phyloP scores from a whole-genome alignment of 2,797 vertebrate genomes.

The Sebastes hubbsi region DNA sequence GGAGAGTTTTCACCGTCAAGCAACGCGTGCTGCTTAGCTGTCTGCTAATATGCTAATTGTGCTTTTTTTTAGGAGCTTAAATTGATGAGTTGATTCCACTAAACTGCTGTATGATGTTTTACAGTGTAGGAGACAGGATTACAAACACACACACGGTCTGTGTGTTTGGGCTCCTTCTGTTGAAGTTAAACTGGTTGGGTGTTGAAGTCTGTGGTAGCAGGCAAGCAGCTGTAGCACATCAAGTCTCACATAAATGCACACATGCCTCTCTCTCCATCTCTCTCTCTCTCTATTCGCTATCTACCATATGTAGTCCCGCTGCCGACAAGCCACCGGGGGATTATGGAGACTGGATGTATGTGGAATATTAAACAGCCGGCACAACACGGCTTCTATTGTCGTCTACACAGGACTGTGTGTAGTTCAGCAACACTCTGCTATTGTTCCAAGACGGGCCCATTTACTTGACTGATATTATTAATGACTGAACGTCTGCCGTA shows the following conservation, averaged over 20 bases:
- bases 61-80: neutral
- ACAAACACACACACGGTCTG: neutral
- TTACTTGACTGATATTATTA: constrained; percentile 75
- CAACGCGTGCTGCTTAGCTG: neutral
- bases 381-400: constrained; percentile 43
- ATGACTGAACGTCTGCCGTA: constrained; percentile 63
- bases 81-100: neutral
- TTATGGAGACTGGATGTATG: constrained; percentile 56
- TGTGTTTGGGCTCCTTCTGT: constrained; percentile 27
- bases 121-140: neutral
- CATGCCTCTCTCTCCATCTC: neutral
- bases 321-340: constrained; percentile 44
- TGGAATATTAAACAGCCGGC: constrained; percentile 65
- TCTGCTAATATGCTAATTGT: neutral
- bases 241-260: constrained; percentile 22
- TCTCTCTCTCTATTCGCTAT: neutral
- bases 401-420: constrained; percentile 24
- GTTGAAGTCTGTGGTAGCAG: constrained; percentile 15
- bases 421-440: constrained; percentile 47
- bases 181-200: neutral
- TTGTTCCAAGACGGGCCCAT: constrained; percentile 63
- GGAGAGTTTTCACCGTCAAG: neutral
- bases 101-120: neutral
- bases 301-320: constrained; percentile 4
- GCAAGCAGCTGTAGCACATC: constrained; percentile 45